Percentiles rank a stretch among this genome's conserved stretches.
Conservation (phyloP, 2,888 invertebrate genomes). For the Onthophagus sagittarius region DNA sequence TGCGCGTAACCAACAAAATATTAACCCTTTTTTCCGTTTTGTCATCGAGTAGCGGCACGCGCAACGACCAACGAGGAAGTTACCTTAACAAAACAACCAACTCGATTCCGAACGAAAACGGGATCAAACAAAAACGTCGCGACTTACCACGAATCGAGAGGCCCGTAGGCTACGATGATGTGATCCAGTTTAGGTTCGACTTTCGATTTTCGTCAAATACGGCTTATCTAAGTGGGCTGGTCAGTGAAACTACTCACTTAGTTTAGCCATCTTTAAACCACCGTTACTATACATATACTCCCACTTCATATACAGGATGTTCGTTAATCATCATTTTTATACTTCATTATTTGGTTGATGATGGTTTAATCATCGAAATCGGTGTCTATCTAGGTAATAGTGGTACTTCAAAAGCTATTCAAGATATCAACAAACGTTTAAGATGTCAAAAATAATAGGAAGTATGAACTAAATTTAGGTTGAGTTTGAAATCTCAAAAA, state of each 20-base stretch:
- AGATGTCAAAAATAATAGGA: too few relatives aligned
- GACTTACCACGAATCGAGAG: neutral
- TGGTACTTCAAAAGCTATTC: too few relatives aligned
- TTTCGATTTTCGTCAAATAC: conserved; percentile 41
- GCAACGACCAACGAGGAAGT: neutral
- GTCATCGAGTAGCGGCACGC: neutral
- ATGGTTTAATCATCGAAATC: too few relatives aligned
- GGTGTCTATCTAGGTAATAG: too few relatives aligned
- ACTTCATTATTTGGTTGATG: too few relatives aligned
- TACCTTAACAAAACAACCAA: neutral
- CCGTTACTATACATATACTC: neutral
- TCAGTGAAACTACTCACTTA: conserved; percentile 32
- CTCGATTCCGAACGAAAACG: neutral
- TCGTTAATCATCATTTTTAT: too few relatives aligned
- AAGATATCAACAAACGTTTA: too few relatives aligned
- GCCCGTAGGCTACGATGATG: conserved; percentile 28
- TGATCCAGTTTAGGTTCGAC: conserved; percentile 38
- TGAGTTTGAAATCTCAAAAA: too few relatives aligned
- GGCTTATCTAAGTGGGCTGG: conserved; percentile 37
- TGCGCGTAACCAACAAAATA: neutral
- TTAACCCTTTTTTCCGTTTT: neutral
- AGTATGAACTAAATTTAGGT: too few relatives aligned
- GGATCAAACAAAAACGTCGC: neutral
- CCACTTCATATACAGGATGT: neutral
- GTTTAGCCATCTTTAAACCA: neutral